These are phyloP conservation scores for Glaucidium brasilianum DNA, from an alignment of 2,113 vertebrate species.

Conservation along the genomic window DNA sequence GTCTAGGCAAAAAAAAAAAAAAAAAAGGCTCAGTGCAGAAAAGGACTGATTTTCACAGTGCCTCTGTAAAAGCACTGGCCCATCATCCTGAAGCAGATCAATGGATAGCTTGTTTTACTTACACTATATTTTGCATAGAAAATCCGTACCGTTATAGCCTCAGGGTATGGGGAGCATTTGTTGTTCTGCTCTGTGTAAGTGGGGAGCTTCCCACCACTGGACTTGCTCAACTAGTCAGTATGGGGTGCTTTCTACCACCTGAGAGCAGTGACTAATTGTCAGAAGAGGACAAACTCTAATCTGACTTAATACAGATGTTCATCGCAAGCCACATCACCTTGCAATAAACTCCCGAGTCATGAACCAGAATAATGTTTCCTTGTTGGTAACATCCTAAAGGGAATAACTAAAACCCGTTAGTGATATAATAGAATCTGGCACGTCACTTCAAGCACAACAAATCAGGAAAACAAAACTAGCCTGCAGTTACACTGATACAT, in stretches of 20 bases:
- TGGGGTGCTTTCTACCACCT: not conserved
- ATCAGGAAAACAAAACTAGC: constrained; percentile 57
- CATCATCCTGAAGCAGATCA: not conserved
- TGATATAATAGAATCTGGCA: constrained; percentile 37
- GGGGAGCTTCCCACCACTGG: not conserved
- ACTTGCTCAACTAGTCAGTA: not conserved
- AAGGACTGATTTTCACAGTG: not conserved
- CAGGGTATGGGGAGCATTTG: not conserved
- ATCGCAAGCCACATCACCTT: not conserved
- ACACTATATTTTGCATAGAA: not conserved
- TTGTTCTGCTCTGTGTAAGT: not conserved
- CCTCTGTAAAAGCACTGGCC: not conserved
- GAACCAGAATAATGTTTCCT: constrained; percentile 30
- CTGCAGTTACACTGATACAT: constrained; percentile 50
- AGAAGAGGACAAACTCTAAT: not conserved
- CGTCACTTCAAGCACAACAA: constrained; percentile 45
- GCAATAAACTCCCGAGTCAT: constrained; percentile 21
- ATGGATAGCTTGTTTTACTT: not conserved
- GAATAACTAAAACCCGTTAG: constrained; percentile 28
- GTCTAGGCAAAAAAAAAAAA: not conserved
- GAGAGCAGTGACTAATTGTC: not conserved
- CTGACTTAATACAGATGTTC: not conserved
- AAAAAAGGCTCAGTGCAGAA: not conserved
- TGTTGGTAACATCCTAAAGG: constrained; percentile 23
- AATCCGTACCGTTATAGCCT: not conserved